phyloP scores from a whole-genome alignment of 1,140 invertebrate species.

The Trypoxylus dichotomus region DNA sequence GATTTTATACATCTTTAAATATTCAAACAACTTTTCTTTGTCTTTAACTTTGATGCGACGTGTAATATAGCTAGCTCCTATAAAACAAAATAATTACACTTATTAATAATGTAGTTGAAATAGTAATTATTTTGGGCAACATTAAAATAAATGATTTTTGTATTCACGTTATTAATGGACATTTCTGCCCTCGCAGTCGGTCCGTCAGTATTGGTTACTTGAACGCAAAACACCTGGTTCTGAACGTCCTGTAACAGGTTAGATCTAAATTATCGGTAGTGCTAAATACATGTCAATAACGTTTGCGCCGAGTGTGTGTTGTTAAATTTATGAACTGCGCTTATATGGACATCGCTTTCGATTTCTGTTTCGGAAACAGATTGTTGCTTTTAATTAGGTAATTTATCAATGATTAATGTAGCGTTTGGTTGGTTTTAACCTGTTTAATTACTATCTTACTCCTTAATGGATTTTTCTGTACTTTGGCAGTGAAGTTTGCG shows the following conservation, averaged over 20 bases:
- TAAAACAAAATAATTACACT: too few relatives aligned
- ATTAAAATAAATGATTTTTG: too few relatives aligned
- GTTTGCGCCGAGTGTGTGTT: not conserved
- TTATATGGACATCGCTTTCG: constrained; percentile 11
- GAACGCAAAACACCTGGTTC: not conserved
- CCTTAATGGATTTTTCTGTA: not conserved
- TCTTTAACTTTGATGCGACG: too few relatives aligned
- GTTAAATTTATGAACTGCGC: not conserved
- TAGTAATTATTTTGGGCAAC: too few relatives aligned
- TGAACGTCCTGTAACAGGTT: not conserved
- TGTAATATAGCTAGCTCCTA: too few relatives aligned
- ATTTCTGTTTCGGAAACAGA: constrained; percentile 22
- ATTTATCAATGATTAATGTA: not conserved
- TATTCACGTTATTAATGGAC: too few relatives aligned
- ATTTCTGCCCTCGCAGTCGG: not conserved
- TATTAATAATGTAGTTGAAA: too few relatives aligned
- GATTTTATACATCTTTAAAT: too few relatives aligned
- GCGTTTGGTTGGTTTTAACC: not conserved
- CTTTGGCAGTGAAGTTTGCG: not conserved
- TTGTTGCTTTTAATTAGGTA: constrained; percentile 11
- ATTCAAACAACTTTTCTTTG: too few relatives aligned
- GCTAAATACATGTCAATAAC: not conserved
- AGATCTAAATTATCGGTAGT: not conserved
- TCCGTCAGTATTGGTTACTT: not conserved
- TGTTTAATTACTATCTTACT: not conserved